These are phyloP conservation scores for Orchesellides sinensis DNA, from an alignment of 2,888 invertebrate genomes.

Conservation along the genomic window DNA sequence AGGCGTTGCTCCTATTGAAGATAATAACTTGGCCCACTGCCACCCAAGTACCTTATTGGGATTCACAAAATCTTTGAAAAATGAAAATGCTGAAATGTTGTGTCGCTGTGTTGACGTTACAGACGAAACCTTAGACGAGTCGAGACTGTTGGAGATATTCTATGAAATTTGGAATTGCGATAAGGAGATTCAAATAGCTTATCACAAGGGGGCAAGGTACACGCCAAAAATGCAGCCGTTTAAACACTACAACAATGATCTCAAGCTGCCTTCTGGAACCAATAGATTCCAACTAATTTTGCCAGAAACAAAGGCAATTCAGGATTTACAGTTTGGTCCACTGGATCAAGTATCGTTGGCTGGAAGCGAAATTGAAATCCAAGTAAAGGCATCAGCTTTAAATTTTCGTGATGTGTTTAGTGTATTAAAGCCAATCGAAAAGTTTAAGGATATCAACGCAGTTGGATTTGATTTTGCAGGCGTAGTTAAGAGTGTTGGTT, in stretches of 20 bases:
- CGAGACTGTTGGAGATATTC: too few relatives aligned
- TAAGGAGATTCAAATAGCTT: neutral
- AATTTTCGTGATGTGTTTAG: slow-evolving; percentile 63
- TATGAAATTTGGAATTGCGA: slow-evolving; percentile 23
- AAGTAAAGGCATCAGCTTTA: slow-evolving; percentile 7
- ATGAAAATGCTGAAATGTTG: slow-evolving; percentile 17
- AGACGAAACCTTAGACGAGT: neutral
- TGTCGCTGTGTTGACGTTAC: neutral
- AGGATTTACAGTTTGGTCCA: slow-evolving; percentile 15
- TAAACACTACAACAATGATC: too few relatives aligned
- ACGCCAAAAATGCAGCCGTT: too few relatives aligned
- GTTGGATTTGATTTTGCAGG: slow-evolving; percentile 65
- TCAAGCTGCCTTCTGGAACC: too few relatives aligned
- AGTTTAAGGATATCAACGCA: slow-evolving; percentile 52
- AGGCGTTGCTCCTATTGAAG: slow-evolving; percentile 14
- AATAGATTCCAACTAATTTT: slow-evolving; percentile 10
- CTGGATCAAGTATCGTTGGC: neutral
- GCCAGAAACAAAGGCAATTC: slow-evolving; percentile 8
- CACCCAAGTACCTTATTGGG: slow-evolving; percentile 35
- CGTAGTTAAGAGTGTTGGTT: slow-evolving; percentile 46
- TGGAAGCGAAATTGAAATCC: slow-evolving; percentile 23
- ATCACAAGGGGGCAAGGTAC: too few relatives aligned
- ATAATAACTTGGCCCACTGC: slow-evolving; percentile 3
- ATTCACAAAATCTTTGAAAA: slow-evolving; percentile 35
- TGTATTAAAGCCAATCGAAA: slow-evolving; percentile 49